Base-by-base conservation (phyloP, 2,797 vertebrate species). In the Coreius guichenoti region DNA sequence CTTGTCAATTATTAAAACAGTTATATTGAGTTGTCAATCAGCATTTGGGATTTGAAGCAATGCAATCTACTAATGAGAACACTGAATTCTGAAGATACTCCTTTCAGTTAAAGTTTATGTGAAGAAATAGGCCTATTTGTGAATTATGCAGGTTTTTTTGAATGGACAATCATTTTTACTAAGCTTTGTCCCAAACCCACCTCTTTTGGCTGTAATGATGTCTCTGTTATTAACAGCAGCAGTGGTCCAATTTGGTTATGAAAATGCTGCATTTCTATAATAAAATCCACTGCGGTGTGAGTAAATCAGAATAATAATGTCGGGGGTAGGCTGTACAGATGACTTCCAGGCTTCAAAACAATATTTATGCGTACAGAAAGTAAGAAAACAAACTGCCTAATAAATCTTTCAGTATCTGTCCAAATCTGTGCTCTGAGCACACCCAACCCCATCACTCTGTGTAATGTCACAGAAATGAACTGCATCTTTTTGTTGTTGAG, bases 291-390 rank as follows among this genome's bases (percentile, higher is more conserved):
- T 84, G 75, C 9, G 8, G 36, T 47, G 75, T 45, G 49, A 23
- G 26, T 56, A 45, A 56, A 78, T 69, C 73, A 45, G n/a, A 78
- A 84, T 78, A 84, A 78, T 84, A 29, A 84, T 77, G 63, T 45
- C 61, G 17, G 19, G 31, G 73, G n/a, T 39, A 8, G 39, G 8
- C 26, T 73, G 36, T 33, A 17, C 43, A 82, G 26, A 65, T 33
- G 11, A 78, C 29, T 70, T 58, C 3, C 29, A 61, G 51, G 13
- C 36, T 33, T 79, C 65, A n/a, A 76, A 74, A 58, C 26, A 58
- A 58, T 36, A 69, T 77, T 29, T 69, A 58, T 70, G 39, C n/a
- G 2, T 16, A 80, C 39, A 56, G 51, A 58, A 56, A 68, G 31
- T 76, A 51, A 68, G 9, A 65, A 68, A 56, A 2, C 7, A 68